Base-by-base conservation (phyloP, 37 sponge, comb jelly and placozoan species). In the Aplysina aerophoba region DNA sequence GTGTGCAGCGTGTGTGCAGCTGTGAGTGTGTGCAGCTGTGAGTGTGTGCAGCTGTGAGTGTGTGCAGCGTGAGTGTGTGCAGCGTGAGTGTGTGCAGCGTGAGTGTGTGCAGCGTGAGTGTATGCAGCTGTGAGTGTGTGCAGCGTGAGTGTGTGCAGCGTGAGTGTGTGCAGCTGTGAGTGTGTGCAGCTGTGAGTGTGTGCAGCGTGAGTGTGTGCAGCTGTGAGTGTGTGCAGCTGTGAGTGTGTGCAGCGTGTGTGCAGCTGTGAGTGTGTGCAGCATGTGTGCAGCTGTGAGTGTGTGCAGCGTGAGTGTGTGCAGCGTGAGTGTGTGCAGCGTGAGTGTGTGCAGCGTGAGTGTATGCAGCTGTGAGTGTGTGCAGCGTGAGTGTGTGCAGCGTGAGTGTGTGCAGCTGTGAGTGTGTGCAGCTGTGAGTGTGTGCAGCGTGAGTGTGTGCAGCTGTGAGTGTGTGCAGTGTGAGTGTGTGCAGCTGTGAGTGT, bases 41-140 rank as follows among this genome's bases (percentile, higher is more conserved):
- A 30, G 66, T 65, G 66, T 11, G 66, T 65, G 66, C 22, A 16
- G 11, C 6, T 65, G 66, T 65, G 66, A 12, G 22, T 20, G 66
- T 65, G 66, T 65, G 22, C 27, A n/a, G 66, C 27, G 66, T 65
- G 66, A 30, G 66, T 65, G 66, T 65, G 66, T 65, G 66, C n/a
- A n/a, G 66, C 27, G 66, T 65, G 66, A 30, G 66, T 65, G 66
- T 65, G 66, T 65, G 66, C 27, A 30, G 22, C 30, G 66, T 65
- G 66, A 30, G 66, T 65, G 22, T 30, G 27, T 65, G 66, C 22
- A 16, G 66, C 6, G 66, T 65, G 66, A 25, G 27, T 16, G 12
- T 65, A 30, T 65, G 66, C 22, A 16, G 12, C 30, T 16, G 22
- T 65, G 66, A 11, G 66, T 65, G 66, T 65, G 22, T 65, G 66